phyloP scores from a whole-genome alignment of 1,140 invertebrate genomes.

The Uloborus diversus region DNA sequence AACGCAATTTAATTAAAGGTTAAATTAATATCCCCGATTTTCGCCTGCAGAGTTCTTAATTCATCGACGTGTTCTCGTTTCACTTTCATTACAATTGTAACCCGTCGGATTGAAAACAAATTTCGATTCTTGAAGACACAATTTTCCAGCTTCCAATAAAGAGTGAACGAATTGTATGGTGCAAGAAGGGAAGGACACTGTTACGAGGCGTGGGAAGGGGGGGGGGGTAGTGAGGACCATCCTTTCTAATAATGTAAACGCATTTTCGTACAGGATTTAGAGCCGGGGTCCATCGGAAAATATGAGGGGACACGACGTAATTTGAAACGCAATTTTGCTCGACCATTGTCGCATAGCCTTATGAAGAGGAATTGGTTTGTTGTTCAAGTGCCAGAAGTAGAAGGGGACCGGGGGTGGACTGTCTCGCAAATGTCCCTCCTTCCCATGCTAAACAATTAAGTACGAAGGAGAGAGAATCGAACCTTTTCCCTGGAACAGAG shows the following conservation, averaged over 20 bases:
- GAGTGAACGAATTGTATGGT: constrained; percentile 9
- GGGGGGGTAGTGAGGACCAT: background rate
- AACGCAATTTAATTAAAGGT: too few relatives aligned
- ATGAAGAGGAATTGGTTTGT: constrained; percentile 54
- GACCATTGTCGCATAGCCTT: constrained; percentile 47
- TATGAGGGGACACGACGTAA: constrained; percentile 42
- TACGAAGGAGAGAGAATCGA: constrained; percentile 32
- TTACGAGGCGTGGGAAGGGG: background rate
- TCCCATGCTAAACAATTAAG: constrained; percentile 42
- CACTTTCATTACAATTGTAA: constrained; percentile 40
- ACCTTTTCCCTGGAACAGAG: constrained; percentile 1
- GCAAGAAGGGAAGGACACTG: background rate
- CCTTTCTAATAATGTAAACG: constrained; percentile 53
- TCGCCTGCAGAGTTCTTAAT: too few relatives aligned
- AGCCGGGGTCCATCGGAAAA: constrained; percentile 49
- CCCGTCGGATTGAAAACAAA: constrained; percentile 17
- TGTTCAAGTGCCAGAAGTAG: constrained; percentile 37
- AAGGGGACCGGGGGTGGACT: background rate
- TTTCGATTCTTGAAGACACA: constrained; percentile 26
- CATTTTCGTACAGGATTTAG: constrained; percentile 52
- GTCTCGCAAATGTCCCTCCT: constrained; percentile 20
- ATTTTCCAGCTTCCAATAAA: constrained; percentile 44
- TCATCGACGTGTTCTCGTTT: too few relatives aligned
- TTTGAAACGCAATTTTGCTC: constrained; percentile 54
- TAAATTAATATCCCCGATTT: too few relatives aligned